Base-by-base conservation (phyloP, 1,140 invertebrate species). In the Linepithema humile region DNA sequence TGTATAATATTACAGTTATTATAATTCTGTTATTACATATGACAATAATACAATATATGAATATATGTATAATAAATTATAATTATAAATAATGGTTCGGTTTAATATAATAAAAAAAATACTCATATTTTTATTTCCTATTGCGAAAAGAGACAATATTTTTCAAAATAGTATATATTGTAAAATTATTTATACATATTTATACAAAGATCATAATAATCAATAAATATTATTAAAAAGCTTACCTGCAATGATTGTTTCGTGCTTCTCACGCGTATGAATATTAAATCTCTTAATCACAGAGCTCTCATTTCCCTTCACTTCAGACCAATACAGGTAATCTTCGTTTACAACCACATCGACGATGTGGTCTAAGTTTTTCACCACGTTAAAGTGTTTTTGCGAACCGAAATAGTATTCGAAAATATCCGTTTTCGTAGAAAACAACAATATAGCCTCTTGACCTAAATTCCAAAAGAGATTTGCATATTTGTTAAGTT, bases 301-400 rank as follows among this genome's bases (percentile, higher is more conserved):
- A 89, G 97, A 96, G 4, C 96, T 95, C 9, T 96, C 96, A 26
- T 95, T 88, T 1, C n/a, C n/a, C n/a, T 95, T 93, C 12, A 96
- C 95, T 83, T 97, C 96, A 1, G 97, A 96, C 97, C 97, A 98
- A 87, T 97, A 98, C n/a, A 97, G 89, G 80, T 96, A 93, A 0
- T 91, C 91, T 0, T 96, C 96, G 89, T 98, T 96, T 82, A 95
- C 96, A 6, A 96, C 94, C 0, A 98, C 95, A 0, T 96, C 97
- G 12, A 97, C 95, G 0, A 96, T 96, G 90, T 97, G 95, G 45
- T 93, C 94, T 59, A 96, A 87, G 86, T 95, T 94, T 12, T 83
- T 90, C 0, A 94, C 94, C 3, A 96, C 88, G 0, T 92, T 87
- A 84, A 93, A 95, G 53, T 95, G 94, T 1, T 94, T 64, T 17